phyloP scores from a whole-genome alignment of 2,797 vertebrate species.

The Amphiprion clarkii region DNA sequence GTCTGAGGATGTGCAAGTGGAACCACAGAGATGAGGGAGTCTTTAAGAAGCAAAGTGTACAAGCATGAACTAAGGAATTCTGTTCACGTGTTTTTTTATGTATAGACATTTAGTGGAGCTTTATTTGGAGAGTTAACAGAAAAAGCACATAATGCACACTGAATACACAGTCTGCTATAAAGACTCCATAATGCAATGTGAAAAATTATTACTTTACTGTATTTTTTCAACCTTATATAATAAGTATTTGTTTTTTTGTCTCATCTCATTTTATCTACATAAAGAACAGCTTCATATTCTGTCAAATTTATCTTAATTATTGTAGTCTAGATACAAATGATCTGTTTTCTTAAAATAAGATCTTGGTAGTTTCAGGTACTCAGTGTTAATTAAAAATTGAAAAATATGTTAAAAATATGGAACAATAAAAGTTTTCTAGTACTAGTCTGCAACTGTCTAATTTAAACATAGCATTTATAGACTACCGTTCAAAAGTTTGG shows the following conservation, averaged over 20 bases:
- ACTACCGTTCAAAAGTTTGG: no score
- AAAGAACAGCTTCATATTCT: not conserved
- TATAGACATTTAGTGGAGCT: no score
- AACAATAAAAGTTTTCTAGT: no score
- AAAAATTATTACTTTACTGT: no score
- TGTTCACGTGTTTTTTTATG: not conserved
- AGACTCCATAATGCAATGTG: not conserved
- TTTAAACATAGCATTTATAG: not conserved
- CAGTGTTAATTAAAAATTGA: not conserved
- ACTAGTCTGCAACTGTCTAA: not conserved
- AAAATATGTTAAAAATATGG: not conserved
- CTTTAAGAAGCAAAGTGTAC: not conserved
- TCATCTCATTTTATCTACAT: not conserved
- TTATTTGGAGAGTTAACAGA: not conserved
- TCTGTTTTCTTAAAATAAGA: not conserved
- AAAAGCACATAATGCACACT: not conserved
- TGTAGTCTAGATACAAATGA: not conserved
- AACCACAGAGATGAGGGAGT: not conserved
- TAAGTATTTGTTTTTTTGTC: not conserved
- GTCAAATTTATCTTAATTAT: not conserved
- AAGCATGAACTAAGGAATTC: not conserved
- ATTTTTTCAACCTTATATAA: not conserved
- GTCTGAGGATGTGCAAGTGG: not conserved
- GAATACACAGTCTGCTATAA: not conserved
- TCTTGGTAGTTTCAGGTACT: not conserved